phyloP scores from a whole-genome alignment of 1,140 invertebrate species.

The Lanistes nyassanus region DNA sequence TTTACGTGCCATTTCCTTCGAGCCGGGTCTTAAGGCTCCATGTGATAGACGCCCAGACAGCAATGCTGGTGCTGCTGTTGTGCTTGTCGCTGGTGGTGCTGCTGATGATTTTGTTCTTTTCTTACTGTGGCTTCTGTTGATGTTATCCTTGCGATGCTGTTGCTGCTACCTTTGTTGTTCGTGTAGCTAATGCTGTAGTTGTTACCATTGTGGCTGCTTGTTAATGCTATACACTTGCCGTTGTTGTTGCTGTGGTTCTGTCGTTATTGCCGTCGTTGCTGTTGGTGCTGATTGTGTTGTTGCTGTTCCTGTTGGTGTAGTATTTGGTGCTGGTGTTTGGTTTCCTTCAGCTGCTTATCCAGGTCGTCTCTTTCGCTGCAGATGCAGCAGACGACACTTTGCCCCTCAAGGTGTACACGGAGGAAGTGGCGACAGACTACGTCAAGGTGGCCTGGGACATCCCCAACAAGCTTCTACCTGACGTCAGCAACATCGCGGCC shows the following conservation, averaged over 20 bases:
- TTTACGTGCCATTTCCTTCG: too few relatives aligned
- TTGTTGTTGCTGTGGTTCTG: not conserved
- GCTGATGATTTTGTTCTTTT: not conserved
- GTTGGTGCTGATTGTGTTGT: too few relatives aligned
- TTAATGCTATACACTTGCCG: not conserved
- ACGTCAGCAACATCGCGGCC: slow-evolving; percentile 1
- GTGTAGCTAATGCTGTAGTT: not conserved
- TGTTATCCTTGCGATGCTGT: too few relatives aligned
- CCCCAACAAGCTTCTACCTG: slow-evolving; percentile 4
- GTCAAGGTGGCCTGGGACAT: slow-evolving; percentile 18
- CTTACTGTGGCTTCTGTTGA: not conserved
- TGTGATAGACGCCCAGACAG: too few relatives aligned
- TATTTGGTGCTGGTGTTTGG: too few relatives aligned
- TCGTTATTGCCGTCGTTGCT: not conserved
- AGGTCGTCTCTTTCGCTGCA: not conserved
- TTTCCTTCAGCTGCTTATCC: too few relatives aligned
- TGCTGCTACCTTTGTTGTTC: not conserved
- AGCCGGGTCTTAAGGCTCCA: too few relatives aligned
- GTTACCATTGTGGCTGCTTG: not conserved
- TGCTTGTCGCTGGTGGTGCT: too few relatives aligned
- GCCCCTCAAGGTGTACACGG: slow-evolving; percentile 9
- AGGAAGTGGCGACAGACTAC: slow-evolving; percentile 1
- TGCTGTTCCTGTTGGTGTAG: too few relatives aligned
- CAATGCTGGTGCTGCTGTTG: too few relatives aligned
- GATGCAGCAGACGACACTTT: not conserved